Evolutionary conservation across 2,113 vertebrate species (phyloP), one percentile per base, ranked within the genome.

Genomic region (Pelmatolapia mariae): DNA sequence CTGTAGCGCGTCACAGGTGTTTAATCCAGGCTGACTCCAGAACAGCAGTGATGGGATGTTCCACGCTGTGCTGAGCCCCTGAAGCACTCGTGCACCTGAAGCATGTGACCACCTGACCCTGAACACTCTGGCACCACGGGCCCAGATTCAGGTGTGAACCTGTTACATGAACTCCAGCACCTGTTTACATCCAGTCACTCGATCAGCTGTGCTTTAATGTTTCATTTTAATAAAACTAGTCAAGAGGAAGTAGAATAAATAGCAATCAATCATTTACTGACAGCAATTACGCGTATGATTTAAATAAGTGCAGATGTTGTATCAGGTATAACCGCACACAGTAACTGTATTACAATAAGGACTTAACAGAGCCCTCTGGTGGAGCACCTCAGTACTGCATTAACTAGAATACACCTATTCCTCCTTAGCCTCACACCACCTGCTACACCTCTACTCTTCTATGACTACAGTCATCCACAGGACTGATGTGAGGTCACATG

Each of bases 21-120:
- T 54, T 54, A n/a, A 54, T 54, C 53, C 53, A 54, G n/a, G 53
- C 53, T 54, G 53, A 54, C 53, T 54, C 53, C 53, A 24, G 53
- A 4, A n/a, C 53, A 54, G 10, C 53, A 52, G 53, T 54, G 53
- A 54, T 54, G 53, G 6, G 53, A 24, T 24, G 53, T 54, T 53
- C 0, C 53, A 54, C 2, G 2, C 53, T 54, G 53, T 24, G 10
- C 53, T 54, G 53, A 54, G 53, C n/a, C 12, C 10, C 53, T 12
- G n/a, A 54, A 54, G n/a, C 0, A 54, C 53, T 54, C 0, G 10
- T 54, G 53, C 53, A 24, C 53, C 53, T 54, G 53, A 54, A 24
- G 53, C 53, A 54, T 7, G n/a, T 24, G 53, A 24, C 6, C 53
- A 24, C 2, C 10, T 54, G 1, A 54, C 53, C 53, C n/a, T 54